phyloP scores from a whole-genome alignment of 2,797 vertebrate species.

The Labroides dimidiatus region DNA sequence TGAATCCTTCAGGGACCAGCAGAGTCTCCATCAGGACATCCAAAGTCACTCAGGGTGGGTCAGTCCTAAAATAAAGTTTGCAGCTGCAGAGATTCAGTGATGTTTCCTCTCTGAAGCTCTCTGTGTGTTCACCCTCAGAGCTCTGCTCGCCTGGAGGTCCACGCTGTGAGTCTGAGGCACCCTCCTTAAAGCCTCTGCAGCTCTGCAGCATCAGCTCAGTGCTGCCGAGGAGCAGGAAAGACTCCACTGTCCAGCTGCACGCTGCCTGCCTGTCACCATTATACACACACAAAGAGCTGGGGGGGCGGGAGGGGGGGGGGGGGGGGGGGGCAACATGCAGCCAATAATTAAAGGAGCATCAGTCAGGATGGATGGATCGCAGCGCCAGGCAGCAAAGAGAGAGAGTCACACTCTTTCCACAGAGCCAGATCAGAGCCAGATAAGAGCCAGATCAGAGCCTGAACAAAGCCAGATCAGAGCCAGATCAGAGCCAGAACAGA shows the following conservation, averaged over 20 bases:
- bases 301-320: conserved; percentile 1
- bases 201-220: conserved; percentile 61
- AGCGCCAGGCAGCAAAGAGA: conserved; percentile 46
- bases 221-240: conserved; percentile 49
- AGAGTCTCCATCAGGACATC: conserved; percentile 8
- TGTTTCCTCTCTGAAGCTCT: conserved; percentile 29
- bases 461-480: too few relatives aligned
- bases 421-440: conserved; percentile 18
- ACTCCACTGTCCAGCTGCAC: conserved; percentile 50
- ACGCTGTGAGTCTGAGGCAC: conserved; percentile 27
- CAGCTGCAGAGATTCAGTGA: conserved; percentile 26
- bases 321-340: conserved; percentile 33
- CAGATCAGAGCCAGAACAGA: too few relatives aligned
- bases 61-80: conserved; percentile 21
- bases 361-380: conserved; percentile 48
- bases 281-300: conserved; percentile 46
- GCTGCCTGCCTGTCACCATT: conserved; percentile 41
- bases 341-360: conserved; percentile 62
- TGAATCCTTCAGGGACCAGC: conserved; percentile 41
- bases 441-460: too few relatives aligned
- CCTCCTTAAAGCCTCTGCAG: conserved; percentile 50
- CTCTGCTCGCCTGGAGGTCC: conserved; percentile 39
- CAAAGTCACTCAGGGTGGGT: too few relatives aligned
- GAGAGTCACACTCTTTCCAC: conserved; percentile 35
- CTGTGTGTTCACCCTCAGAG: conserved; percentile 31